Base-by-base conservation (phyloP, 2,113 vertebrate genomes). In the Podarcis raffonei region DNA sequence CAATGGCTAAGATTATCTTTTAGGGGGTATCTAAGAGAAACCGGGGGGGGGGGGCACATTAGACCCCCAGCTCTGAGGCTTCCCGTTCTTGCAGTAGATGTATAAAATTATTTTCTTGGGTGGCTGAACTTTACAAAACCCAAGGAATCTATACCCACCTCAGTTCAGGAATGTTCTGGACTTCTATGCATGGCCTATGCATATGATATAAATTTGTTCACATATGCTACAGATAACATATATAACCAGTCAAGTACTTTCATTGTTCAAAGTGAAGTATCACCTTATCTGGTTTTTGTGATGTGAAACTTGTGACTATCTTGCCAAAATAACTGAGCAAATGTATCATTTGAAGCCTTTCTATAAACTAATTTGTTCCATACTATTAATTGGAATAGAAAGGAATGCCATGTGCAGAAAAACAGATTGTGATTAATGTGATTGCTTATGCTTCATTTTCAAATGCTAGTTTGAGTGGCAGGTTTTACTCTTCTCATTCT, bases 361-460 rank as follows among this genome's bases (percentile, higher is more conserved):
- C 57, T 27, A 48, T 27, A 85, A 86, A 25, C 27, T 0, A 57
- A 2, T 83, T 80, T 86, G 4, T 81, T n/a, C 7, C 83, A 65
- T 76, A 22, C 9, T 37, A 62, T 85, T 87, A 90, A 84, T 75
- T 82, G 91, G 48, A 16, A 18, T 59, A 11, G 39, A 87, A 35
- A 3, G 27, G 74, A 72, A 81, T 15, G 1, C 37, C 16, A 35
- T 89, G 39, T 90, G 77, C 90, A 78, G 69, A 85, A 91, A 90
- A 20, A 27, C 18, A n/a, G 18, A 25, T 87, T 86, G 13, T 81
- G 75, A 22, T 48, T 48, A 48, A 48, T 9, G 42, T 48, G 42
- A 48, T 48, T 48, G 8, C 42, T 11, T 48, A 2, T 77, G 11
- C 0, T 0, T 53, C 4, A 0, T 88, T 91, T 42, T 84, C 0